phyloP scores from a whole-genome alignment of 2,888 invertebrate genomes.

The Spisula subtruncata region DNA sequence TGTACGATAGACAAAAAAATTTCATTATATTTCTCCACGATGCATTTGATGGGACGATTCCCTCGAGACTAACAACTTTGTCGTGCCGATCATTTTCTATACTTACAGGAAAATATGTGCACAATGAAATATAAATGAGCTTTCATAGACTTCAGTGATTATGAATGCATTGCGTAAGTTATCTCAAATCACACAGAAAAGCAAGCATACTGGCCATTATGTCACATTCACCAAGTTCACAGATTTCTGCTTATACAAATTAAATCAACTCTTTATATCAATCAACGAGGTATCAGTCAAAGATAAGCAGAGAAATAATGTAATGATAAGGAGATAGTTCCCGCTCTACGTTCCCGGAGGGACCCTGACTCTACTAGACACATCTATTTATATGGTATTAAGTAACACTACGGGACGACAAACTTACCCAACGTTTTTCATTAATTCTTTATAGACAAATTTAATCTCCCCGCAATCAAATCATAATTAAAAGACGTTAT shows the following conservation, averaged over 20 bases:
- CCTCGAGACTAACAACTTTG: conserved; percentile 14
- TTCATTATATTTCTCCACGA: conserved; percentile 44
- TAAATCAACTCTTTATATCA: conserved; percentile 18
- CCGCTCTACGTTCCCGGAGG: background rate
- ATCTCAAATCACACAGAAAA: background rate
- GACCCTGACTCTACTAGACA: background rate
- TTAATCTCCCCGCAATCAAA: conserved; percentile 17
- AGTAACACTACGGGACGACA: background rate
- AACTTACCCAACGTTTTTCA: background rate
- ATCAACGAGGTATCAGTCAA: background rate
- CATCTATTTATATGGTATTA: conserved; percentile 17
- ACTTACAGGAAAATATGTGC: conserved; percentile 40
- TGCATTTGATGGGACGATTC: conserved; percentile 24
- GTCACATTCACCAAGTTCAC: background rate
- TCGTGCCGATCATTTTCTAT: conserved; percentile 38
- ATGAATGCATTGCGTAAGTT: conserved; percentile 26
- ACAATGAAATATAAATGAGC: conserved; percentile 49
- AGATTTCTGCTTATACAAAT: conserved; percentile 11
- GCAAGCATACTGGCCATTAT: conserved; percentile 5
- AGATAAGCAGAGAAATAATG: conserved; percentile 16
- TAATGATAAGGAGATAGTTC: conserved; percentile 9
- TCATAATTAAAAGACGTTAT: background rate
- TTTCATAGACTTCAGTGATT: conserved; percentile 36
- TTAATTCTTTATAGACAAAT: conserved; percentile 12
- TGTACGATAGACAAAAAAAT: conserved; percentile 17